Evolutionary conservation across 2,113 vertebrate species (phyloP), one percentile per base, ranked within the genome.

Genomic region (Leptobrachium ailaonicum): DNA sequence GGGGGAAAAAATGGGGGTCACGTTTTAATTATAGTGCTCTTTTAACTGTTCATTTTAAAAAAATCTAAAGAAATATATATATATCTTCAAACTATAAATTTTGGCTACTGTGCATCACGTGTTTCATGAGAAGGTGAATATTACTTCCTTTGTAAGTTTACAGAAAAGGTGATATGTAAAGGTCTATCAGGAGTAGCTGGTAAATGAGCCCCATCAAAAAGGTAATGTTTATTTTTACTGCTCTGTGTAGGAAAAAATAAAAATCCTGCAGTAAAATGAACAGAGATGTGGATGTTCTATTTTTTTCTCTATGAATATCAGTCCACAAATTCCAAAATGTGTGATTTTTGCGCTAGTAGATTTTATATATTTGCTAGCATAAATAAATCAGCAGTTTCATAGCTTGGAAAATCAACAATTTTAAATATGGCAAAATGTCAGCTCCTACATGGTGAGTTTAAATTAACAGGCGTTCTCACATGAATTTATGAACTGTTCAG

Each of bases 401-500:
- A 89, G 87, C 83, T 83, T 85, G 84, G 85, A 86, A 86, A 88
- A 83, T 82, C 84, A 88, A 86, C 88, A 90, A 89, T 91, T 92
- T 93, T 90, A 88, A 93, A 92, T 88, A 92, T 92, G 90, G 90
- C 90, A 92, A 89, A 92, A 92, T 88, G 87, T 91, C 89, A 90
- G 88, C 88, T 91, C 88, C 89, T 92, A 88, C 91, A 92, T 90
- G 89, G 88, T 89, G 91, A 90, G 87, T 92, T 94, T 91, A 90
- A 91, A 91, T 92, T 90, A 91, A 90, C 90, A 90, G 89, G 89
- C 87, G 86, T 90, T 88, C 89, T 87, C 83, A 85, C 85, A 85
- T 91, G 87, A 93, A 92, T 94, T 93, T 94, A 93, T 92, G 90
- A 93, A 89, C 91, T 94, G 90, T 91, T 93, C 88, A 75, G 40